Percentiles rank a stretch among this genome's conserved stretches.
These are phyloP conservation scores for Caenorhabditis wallacei DNA, from an alignment of 2,888 invertebrate genomes.

Conservation along the genomic window DNA sequence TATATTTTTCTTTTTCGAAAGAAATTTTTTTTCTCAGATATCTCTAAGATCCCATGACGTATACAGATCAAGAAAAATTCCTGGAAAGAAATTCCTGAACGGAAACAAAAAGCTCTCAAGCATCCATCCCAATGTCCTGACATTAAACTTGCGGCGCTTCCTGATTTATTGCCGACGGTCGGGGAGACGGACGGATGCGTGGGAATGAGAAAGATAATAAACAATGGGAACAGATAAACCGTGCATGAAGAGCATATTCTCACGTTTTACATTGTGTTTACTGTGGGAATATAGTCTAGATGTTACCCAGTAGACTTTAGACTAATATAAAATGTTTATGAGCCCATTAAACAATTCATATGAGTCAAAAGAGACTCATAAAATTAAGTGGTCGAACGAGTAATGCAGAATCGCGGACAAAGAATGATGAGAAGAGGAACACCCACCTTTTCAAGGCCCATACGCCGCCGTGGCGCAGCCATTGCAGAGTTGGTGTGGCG, in stretches of 20 bases:
- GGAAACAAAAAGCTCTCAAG: constrained; percentile 43
- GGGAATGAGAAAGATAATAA: constrained; percentile 36
- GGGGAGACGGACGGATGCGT: constrained; percentile 32
- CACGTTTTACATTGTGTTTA: not conserved
- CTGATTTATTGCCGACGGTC: constrained; percentile 42
- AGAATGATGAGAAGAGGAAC: constrained; percentile 30
- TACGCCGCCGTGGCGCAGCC: constrained; percentile 65
- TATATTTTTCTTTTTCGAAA: not conserved
- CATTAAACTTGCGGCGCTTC: constrained; percentile 44
- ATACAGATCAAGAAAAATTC: constrained; percentile 1
- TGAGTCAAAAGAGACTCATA: not conserved
- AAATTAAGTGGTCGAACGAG: constrained; percentile 1
- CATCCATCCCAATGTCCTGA: constrained; percentile 27
- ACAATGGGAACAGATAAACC: constrained; percentile 15
- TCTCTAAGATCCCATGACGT: constrained; percentile 18
- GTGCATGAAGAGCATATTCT: not conserved
- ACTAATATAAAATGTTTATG: not conserved
- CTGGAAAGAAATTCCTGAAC: constrained; percentile 26
- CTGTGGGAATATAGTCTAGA: not conserved
- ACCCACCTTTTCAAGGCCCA: constrained; percentile 66
- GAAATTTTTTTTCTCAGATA: constrained; percentile 7
- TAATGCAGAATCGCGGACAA: not conserved
- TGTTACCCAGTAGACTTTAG: not conserved
- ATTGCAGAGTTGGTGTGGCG: constrained; percentile 67
- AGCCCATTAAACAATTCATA: not conserved